Conservation (phyloP, 92 coral and sea anemone species). For the Plumapathes pennacea region DNA sequence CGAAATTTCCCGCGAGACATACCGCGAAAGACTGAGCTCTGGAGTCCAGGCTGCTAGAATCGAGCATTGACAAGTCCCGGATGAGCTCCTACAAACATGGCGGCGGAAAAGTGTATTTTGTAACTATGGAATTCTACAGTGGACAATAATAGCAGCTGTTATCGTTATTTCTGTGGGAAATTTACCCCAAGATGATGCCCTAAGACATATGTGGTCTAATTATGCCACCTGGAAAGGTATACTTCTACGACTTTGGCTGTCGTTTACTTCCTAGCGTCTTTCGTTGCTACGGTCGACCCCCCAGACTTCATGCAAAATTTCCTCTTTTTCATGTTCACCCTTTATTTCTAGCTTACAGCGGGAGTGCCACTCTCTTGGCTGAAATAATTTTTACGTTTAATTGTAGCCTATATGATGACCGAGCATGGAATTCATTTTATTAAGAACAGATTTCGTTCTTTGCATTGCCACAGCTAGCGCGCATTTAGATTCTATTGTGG, state of each 20-base stretch:
- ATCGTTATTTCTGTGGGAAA: background rate
- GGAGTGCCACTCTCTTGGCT: no score
- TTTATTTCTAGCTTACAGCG: background rate
- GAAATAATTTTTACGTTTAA: no score
- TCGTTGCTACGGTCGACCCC: conserved; percentile 55
- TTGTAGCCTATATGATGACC: no score
- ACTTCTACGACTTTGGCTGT: background rate
- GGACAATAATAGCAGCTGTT: conserved; percentile 7
- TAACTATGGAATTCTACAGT: conserved; percentile 47
- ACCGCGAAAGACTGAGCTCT: background rate
- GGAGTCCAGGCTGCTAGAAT: conserved; percentile 8
- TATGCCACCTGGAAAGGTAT: conserved; percentile 77
- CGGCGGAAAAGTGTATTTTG: conserved; percentile 73
- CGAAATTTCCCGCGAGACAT: conserved; percentile 6
- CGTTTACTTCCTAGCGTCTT: background rate
- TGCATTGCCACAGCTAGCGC: no score
- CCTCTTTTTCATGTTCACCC: background rate
- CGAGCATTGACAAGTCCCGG: conserved; percentile 30
- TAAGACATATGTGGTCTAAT: conserved; percentile 23
- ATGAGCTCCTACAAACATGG: conserved; percentile 23
- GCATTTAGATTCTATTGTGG: no score
- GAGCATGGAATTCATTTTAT: no score
- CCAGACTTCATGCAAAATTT: background rate
- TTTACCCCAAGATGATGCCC: conserved; percentile 19
- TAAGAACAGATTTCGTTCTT: no score